Percentiles rank a stretch among this genome's conserved stretches.
phyloP scores from a whole-genome alignment of 2,888 invertebrate genomes.

The Panopea generosa region DNA sequence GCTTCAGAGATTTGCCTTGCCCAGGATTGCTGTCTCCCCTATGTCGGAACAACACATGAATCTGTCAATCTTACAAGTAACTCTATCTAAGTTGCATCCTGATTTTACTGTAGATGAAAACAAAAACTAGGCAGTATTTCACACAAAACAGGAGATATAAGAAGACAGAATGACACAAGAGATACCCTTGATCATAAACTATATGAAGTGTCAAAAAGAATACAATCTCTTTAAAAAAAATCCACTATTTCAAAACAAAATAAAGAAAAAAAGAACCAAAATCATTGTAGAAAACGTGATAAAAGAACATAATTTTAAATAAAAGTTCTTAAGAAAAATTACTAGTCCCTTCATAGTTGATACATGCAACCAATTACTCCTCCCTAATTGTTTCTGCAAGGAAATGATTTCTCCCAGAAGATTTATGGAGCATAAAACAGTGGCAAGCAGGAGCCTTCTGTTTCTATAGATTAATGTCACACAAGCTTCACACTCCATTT shows the following conservation, averaged over 20 bases:
- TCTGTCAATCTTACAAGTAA: constrained; percentile 27
- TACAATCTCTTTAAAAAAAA: too few species aligned
- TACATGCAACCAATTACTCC: constrained; percentile 12
- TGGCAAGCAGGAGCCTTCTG: constrained; percentile 17
- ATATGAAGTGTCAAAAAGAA: neutral
- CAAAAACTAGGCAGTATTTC: constrained; percentile 1
- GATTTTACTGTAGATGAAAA: constrained; percentile 8
- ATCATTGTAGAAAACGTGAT: neutral
- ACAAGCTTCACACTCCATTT: constrained; percentile 36
- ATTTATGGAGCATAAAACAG: constrained; percentile 24
- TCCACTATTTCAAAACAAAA: too few species aligned
- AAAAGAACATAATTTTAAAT: neutral
- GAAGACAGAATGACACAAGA: constrained; percentile 2
- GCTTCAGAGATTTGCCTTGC: neutral
- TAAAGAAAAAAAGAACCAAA: too few species aligned
- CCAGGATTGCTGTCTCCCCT: constrained; percentile 12
- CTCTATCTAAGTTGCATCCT: constrained; percentile 14
- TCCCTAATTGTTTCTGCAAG: constrained; percentile 18
- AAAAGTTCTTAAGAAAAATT: neutral
- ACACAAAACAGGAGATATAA: constrained; percentile 4
- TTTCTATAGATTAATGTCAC: constrained; percentile 30
- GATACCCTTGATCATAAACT: neutral
- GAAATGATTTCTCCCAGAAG: constrained; percentile 26
- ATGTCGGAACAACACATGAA: neutral
- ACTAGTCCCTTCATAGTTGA: constrained; percentile 3